These are phyloP conservation scores for Sprattus sprattus DNA, from an alignment of 2,113 vertebrate genomes.

Conservation along the genomic window DNA sequence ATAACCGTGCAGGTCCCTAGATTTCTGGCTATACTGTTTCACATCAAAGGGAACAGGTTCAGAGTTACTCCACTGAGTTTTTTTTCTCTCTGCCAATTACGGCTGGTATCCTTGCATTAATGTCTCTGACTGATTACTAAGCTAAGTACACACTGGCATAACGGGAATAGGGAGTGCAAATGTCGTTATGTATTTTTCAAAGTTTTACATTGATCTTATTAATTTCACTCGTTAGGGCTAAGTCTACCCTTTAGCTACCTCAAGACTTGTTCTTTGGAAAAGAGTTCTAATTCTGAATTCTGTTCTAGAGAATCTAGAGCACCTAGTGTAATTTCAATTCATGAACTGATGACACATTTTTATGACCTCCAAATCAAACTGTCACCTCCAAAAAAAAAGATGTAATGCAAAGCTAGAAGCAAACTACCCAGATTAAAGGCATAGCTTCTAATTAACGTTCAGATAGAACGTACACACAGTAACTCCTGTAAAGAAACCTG, in stretches of 20 bases:
- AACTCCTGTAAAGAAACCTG: background rate
- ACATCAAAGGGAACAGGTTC: too few species aligned
- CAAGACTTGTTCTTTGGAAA: background rate
- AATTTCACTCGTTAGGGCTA: background rate
- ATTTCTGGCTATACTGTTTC: background rate
- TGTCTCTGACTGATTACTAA: background rate
- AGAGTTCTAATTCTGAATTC: too few species aligned
- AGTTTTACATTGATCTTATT: background rate
- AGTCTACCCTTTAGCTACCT: background rate
- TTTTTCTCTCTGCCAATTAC: background rate
- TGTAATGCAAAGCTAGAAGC: background rate
- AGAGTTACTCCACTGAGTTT: background rate
- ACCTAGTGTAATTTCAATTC: too few species aligned
- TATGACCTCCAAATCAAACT: background rate
- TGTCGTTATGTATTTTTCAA: background rate
- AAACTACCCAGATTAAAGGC: background rate
- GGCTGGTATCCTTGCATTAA: background rate
- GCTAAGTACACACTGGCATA: background rate
- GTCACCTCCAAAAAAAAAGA: background rate
- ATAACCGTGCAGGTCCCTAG: background rate
- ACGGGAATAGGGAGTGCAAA: background rate
- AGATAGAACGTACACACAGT: background rate
- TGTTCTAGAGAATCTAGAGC: too few species aligned
- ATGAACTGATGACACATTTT: background rate
- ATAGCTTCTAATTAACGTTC: background rate